Percentiles rank a stretch among this genome's conserved stretches.
These are phyloP conservation scores for Parapristionchus giblindavisi DNA, from an alignment of 2,888 invertebrate genomes.

Conservation along the genomic window DNA sequence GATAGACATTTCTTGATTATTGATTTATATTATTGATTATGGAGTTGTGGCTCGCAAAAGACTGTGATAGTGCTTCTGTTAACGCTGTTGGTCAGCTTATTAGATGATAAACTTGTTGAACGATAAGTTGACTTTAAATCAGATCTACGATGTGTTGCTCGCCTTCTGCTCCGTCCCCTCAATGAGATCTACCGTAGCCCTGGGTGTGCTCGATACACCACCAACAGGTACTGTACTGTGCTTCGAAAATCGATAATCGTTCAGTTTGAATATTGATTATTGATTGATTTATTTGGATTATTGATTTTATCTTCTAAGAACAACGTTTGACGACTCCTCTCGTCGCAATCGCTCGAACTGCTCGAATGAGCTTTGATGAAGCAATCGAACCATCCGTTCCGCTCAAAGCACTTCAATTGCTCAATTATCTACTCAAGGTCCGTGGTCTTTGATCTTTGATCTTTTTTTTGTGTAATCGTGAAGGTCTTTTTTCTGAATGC, in stretches of 20 bases:
- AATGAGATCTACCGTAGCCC: conserved; percentile 59
- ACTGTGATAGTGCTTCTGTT: not conserved
- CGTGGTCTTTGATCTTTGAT: not conserved
- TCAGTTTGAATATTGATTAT: too few relatives aligned
- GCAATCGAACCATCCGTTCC: conserved; percentile 52
- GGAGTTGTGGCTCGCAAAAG: too few relatives aligned
- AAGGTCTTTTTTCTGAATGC: not conserved
- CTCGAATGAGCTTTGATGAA: conserved; percentile 64
- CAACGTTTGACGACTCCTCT: conserved; percentile 61
- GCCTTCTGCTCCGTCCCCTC: conserved; percentile 69
- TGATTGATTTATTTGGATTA: not conserved
- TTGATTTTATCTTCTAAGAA: conserved; percentile 39
- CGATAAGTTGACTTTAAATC: too few relatives aligned
- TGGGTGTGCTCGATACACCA: conserved; percentile 46
- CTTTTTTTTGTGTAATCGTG: not conserved
- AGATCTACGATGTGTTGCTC: conserved; percentile 71
- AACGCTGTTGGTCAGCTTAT: not conserved
- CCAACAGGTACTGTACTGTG: conserved; percentile 1
- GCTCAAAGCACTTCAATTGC: conserved; percentile 54
- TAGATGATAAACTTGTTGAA: not conserved
- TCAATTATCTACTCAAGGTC: conserved; percentile 54
- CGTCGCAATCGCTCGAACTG: conserved; percentile 67
- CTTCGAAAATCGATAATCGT: not conserved
- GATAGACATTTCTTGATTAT: too few relatives aligned
- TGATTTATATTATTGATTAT: too few relatives aligned